Evolutionary conservation across 2,888 invertebrate genomes (phyloP), one percentile per base, ranked within the genome.

Genomic region (Erebia palarica): DNA sequence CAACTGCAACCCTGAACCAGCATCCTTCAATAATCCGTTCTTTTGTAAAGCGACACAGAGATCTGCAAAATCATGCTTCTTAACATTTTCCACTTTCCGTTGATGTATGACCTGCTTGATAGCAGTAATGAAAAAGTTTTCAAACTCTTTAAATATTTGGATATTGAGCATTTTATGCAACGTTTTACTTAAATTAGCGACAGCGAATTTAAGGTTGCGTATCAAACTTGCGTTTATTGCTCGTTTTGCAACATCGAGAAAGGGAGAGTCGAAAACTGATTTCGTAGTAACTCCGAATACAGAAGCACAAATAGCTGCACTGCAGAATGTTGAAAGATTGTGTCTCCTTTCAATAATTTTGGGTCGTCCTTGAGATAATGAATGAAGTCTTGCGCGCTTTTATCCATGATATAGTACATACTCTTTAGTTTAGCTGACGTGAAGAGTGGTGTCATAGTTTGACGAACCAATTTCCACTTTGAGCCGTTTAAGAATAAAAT

Each of bases 51-150:
- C 77, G 3, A 91, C 77, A 69, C 88, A 88, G 0, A 90, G 72
- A 68, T 90, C 88, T 5, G 78, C 81, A 61, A 91, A 91, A 70
- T 91, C 90, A 49, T 88, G 83, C 69, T 81, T 84, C 49, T 82
- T 85, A 0, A 79, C 76, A 8, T 79, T 78, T 1, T 85, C 84
- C 18, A 79, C 69, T 76, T 86, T 80, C 9, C 90, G 77, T 51
- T 82, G 76, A 9, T 80, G 78, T 3, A 91, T 80, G 0, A 88
- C 81, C 69, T 86, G 78, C 71, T 86, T 87, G 0, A 90, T 84
- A 0, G 86, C 84, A 16, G 77, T 77, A n/a, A 89, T 81, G 69
- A 91, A 90, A 53, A 86, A 87, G 0, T 82, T 70, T 63, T 89
- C 85, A 21, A 82, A 79, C 0, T 84, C 78, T 21, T 78, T 76